Base-by-base conservation (phyloP, 2,888 invertebrate species). In the Lordiphosa andalusiaca region DNA sequence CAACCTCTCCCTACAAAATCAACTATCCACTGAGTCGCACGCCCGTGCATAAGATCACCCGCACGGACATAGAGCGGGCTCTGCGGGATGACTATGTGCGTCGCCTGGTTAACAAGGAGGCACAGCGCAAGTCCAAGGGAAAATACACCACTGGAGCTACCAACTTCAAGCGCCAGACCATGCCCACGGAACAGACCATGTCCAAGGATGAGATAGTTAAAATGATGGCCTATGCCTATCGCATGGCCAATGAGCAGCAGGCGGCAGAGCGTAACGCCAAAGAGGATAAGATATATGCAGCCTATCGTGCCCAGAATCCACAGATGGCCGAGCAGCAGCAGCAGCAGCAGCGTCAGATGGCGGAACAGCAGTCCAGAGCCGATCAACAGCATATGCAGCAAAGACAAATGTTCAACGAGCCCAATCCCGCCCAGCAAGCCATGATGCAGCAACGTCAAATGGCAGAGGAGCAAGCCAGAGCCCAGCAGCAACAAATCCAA, bases 41-140 rank as follows among this genome's bases (percentile, higher is more conserved):
- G 0, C 88, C 87, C 0, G 71, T 87, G 0, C 80, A 87, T 44
- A 87, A 88, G 54, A 86, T 86, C 47, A 88, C 88, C 0, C 73
- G 82, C 4, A 69, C 77, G 0, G 87, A 88, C 33, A 85, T 88
- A 47, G 88, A 88, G 54, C 77, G 73, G 2, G 84, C 87, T 0
- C 53, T 88, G 5, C 85, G 81, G 4, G 88, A 87, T 39, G 87
- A 88, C 39, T 77, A 83, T 12, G 85, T 88, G 2, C 83, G 72
- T 1, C 84, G 80, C 10, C 54, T 88, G 54, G 48, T 88, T 9
- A 67, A 84, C 23, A 84, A 82, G 60, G 77, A 83, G 48, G 74
- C 76, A 0, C 72, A 77, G 19, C 65, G 71, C 4, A 78, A 73
- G 41, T 49, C 60, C 30, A 48, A 9, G 3, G 36, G 23, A 10